These are phyloP conservation scores for Andrena minutula DNA, from an alignment of 2,888 invertebrate genomes.

Conservation along the genomic window DNA sequence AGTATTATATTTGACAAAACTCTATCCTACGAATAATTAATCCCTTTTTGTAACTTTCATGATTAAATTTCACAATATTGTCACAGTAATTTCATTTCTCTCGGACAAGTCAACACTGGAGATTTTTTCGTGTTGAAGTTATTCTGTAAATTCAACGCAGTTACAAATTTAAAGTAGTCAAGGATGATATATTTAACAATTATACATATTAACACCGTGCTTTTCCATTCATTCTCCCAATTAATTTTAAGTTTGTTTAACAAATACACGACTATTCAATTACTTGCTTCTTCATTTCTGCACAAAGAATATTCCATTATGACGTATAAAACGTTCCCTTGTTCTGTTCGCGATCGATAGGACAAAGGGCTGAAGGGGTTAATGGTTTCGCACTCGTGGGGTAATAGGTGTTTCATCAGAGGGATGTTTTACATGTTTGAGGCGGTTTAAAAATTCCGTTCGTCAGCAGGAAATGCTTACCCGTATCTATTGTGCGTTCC, in stretches of 20 bases:
- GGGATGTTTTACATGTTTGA: constrained; percentile 48
- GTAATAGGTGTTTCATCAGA: constrained; percentile 42
- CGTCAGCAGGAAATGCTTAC: constrained; percentile 60
- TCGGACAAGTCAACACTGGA: too few relatives aligned
- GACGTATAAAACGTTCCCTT: not conserved
- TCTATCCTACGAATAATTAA: constrained; percentile 11
- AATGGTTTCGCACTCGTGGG: constrained; percentile 32
- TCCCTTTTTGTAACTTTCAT: too few relatives aligned
- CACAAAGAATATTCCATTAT: not conserved
- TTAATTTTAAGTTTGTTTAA: too few relatives aligned
- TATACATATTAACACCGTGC: too few relatives aligned
- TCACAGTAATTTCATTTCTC: too few relatives aligned
- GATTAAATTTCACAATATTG: too few relatives aligned
- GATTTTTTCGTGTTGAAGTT: too few relatives aligned
- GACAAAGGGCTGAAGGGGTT: constrained; percentile 24
- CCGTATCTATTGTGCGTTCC: constrained; percentile 31
- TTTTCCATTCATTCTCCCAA: too few relatives aligned
- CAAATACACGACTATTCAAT: not conserved
- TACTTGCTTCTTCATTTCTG: constrained; percentile 1
- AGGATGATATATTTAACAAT: too few relatives aligned
- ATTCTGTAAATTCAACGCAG: too few relatives aligned
- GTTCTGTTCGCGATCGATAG: constrained; percentile 36
- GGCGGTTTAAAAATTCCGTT: constrained; percentile 59
- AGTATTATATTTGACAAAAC: constrained; percentile 7
- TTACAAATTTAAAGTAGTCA: too few relatives aligned